Evolutionary conservation across 2,797 vertebrate species (phyloP).

Genomic region (Platalea minor): DNA sequence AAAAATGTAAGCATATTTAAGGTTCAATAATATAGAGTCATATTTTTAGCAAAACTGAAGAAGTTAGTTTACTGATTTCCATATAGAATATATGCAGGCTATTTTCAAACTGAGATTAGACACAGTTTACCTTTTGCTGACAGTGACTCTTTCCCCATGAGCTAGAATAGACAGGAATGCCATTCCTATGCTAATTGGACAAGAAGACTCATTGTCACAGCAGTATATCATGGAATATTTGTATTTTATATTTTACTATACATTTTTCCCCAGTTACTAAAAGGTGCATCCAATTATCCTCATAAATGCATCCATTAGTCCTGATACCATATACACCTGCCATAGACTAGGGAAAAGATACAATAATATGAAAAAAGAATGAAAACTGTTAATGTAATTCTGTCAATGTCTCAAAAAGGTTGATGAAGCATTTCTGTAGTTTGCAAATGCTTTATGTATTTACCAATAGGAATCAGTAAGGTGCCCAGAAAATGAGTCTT

Average conservation of each 20-base stretch:
- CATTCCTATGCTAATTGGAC: slow-evolving; percentile 47
- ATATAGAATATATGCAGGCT: slow-evolving; percentile 38
- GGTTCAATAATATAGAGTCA: not conserved
- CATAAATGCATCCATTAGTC: slow-evolving; percentile 1
- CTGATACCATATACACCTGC: not conserved
- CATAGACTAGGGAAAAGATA: not conserved
- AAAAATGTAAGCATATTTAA: slow-evolving; percentile 20
- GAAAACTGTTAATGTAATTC: not conserved
- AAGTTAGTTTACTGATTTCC: slow-evolving; percentile 39
- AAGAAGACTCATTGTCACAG: slow-evolving; percentile 25
- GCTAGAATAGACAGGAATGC: slow-evolving; percentile 10
- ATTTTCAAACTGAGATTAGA: slow-evolving; percentile 45
- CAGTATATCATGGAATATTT: not conserved
- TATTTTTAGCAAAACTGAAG: slow-evolving; percentile 48
- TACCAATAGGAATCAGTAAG: not conserved
- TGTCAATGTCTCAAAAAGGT: not conserved
- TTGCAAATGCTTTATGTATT: not conserved
- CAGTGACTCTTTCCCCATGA: slow-evolving; percentile 14
- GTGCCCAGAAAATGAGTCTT: not conserved
- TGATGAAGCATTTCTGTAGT: not conserved
- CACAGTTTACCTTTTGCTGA: slow-evolving; percentile 58
- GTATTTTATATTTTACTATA: not conserved
- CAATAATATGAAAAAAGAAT: not conserved
- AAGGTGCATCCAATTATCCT: not conserved
- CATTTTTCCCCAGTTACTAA: not conserved